Conservation (phyloP, 2,888 invertebrate species). For the Anagyrus pseudococci region DNA sequence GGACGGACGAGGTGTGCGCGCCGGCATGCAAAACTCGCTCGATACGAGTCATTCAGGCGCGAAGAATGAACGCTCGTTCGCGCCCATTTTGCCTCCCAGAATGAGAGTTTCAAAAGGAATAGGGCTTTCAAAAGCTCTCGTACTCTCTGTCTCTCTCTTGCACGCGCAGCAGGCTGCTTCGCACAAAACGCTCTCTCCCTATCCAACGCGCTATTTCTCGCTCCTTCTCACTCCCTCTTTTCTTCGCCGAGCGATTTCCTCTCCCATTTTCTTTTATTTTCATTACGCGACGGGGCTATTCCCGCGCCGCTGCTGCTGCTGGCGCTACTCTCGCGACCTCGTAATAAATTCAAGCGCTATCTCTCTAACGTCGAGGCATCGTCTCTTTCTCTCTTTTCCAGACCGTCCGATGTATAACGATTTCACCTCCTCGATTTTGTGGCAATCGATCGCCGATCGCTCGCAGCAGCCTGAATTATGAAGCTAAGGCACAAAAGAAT, state of each 20-base stretch:
- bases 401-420: too few species aligned
- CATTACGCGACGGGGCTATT: too few species aligned
- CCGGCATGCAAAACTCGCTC: constrained; percentile 61
- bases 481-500: too few species aligned
- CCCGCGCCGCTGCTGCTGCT: constrained; percentile 23
- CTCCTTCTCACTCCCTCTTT: constrained; percentile 12
- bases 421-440: too few species aligned
- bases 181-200: constrained; percentile 57
- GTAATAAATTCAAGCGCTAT: too few species aligned
- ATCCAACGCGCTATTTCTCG: constrained; percentile 55
- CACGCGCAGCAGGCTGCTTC: too few species aligned
- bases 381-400: too few species aligned
- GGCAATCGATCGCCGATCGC: too few species aligned
- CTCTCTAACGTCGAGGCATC: too few species aligned
- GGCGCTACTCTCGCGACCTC: constrained; percentile 42
- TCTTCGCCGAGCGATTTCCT: constrained; percentile 20
- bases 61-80: constrained; percentile 61
- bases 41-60: constrained; percentile 60
- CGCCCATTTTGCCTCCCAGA: constrained; percentile 57
- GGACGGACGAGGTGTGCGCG: constrained; percentile 51
- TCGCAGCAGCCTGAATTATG: too few species aligned
- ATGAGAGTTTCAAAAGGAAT: constrained; percentile 63
- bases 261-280: constrained; percentile 40
- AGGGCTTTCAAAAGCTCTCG: constrained; percentile 61
- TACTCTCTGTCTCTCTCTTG: too few species aligned